Evolutionary conservation across 1,140 invertebrate species (phyloP), one percentile per base, ranked within the genome.

Genomic region (Arion vulgaris): DNA sequence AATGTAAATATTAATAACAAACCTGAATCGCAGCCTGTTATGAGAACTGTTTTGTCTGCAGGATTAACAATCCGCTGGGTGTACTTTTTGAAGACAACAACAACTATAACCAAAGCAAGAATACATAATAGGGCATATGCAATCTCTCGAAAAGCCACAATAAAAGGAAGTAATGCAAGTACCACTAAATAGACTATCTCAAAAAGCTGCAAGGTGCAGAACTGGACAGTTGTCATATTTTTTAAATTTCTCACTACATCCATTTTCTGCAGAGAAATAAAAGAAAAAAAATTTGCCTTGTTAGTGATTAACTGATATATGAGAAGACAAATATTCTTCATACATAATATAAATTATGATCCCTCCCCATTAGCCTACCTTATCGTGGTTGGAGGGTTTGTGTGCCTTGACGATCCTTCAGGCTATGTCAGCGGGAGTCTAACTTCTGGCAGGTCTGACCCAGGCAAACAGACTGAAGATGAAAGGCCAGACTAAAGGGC

Each of bases 1-100:
- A 45, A 45, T 45, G 15, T 45, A 45, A 81, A 51, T n/a, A 34
- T 26, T 23, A 75, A 39, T 28, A 32, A 75, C 72, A 66, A 32
- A 86, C 86, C 86, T 85, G 86, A 78, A 66, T 86, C 86, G 75
- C 86, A 86, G 36, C 86, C 86, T 45, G 84, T 86, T 13, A 86
- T 84, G 26, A 86, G 38, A 38, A 86, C 84, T 23, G 76, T 79
- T 41, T 81, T 74, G 19, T 81, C 78, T 19, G 84, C 81, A 53
- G 84, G 78, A 19, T 82, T 53, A 36, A 87, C 74, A 1, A 15
- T 38, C n/a, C 68, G 71, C 1, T 23, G 57, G 26, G 81, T 34
- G 1, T 62, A 75, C 4, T 62, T 57, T 51, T 77, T 85, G 57
- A 81, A 38, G 51, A 82, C 15, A 62, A 51, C 74, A 38, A 76